phyloP scores from a whole-genome alignment of 2,797 vertebrate genomes.

The Propithecus perrieri region DNA sequence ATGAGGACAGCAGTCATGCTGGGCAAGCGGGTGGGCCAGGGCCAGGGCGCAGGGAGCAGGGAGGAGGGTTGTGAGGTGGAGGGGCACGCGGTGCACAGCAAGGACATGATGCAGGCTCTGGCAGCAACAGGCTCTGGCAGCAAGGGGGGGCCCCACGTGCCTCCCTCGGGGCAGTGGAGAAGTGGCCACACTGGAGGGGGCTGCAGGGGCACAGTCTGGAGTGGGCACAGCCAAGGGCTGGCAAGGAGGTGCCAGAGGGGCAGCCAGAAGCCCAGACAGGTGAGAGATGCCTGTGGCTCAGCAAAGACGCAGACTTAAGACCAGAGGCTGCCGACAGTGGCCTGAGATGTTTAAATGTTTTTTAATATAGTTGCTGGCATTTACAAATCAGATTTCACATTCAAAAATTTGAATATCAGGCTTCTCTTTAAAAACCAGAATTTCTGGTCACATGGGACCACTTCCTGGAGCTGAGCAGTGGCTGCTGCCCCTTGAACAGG shows the following conservation, averaged over 20 bases:
- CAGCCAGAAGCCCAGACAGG: neutral
- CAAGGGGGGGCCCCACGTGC: neutral
- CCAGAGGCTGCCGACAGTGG: neutral
- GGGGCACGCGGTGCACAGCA: neutral
- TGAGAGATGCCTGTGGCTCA: neutral
- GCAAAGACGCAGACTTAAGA: neutral
- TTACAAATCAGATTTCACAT: neutral
- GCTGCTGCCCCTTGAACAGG: neutral
- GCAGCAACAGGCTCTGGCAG: neutral
- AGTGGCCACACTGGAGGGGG: neutral
- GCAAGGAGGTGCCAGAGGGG: neutral
- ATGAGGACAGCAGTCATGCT: neutral
- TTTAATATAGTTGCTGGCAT: neutral
- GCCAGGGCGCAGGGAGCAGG: neutral
- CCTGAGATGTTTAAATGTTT: neutral
- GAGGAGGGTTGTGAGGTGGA: neutral
- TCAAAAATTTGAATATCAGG: neutral
- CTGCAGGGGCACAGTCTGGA: neutral
- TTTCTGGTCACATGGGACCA: neutral
- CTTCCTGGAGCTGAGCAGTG: neutral
- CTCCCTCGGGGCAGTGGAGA: neutral
- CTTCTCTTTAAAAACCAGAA: slow-evolving; percentile 4
- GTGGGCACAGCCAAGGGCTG: neutral
- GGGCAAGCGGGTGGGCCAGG: neutral
- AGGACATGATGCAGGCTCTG: neutral